Base-by-base conservation (phyloP, 2,888 invertebrate genomes). In the Patella depressa region DNA sequence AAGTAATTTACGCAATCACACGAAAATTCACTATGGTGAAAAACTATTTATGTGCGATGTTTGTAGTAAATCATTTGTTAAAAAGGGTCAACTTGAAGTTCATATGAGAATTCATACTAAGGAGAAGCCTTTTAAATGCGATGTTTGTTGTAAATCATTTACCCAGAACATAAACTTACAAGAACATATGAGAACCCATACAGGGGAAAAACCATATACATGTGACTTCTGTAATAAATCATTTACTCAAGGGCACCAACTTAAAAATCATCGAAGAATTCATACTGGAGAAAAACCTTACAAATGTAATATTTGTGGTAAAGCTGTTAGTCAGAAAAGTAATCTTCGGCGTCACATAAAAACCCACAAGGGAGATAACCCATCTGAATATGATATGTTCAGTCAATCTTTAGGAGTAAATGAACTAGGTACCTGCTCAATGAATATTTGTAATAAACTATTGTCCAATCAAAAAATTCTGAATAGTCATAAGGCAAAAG, bases 121-220 rank as follows among this genome's bases (percentile, higher is more conserved):
- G 11, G 24, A 19, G 19, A 65, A 65, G 24, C 19, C 19, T 24
- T 65, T 65, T 24, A 24, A 65, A 24, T 65, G 65, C 24, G 65
- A 65, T 65, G 65, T 65, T 65, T 65, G 65, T 65, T 14, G 65
- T 7, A 65, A 65, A 24, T 65, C 65, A 24, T 65, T 24, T 65
- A 65, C 19, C 19, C 19, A 19, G 19, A 65, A 19, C 3, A 24
- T 19, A 11, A 19, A 65, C 14, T 14, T 65, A 65, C 19, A 65
- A 24, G 65, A 19, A 24, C 65, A 65, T 65, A 24, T 12, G 19
- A 65, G 24, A 65, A 65, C 24, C 7, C 65, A 65, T 65, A 65
- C 65, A 24, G 65, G 65, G 24, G 65, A 65, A 14, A 65, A 65
- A 65, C 65, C 65, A 65, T 65, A 24, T 24, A 65, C 19, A 11